Evolutionary conservation across 1,140 invertebrate species (phyloP), one percentile per base, ranked within the genome.

Genomic region (Drosophila aff.): DNA sequence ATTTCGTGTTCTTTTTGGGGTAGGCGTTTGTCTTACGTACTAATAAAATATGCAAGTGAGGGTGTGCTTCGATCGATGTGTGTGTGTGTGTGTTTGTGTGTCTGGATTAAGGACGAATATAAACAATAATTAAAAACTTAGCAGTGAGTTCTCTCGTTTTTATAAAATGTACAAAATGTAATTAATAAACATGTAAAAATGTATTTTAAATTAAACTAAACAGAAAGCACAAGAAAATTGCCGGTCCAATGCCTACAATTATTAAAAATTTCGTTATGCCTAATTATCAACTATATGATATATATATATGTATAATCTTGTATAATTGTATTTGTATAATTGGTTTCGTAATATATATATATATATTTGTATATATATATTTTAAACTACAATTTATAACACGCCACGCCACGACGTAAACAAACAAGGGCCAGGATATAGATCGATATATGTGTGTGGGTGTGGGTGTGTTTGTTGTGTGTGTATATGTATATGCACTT

Each of bases 71-170:
- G 21, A 57, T 57, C 18, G 23, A 28, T 72, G 46, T 69, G 50
- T 68, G 16, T 46, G 52, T 60, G 50, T 68, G 16, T 46, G 43
- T 60, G 21, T 52, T 44, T 62, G 41, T 72, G 44, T 74, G 26
- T 50, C 16, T 26, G 57, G 58, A 83, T 83, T 84, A 84, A 83
- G 77, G 85, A 89, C 62, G 77, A 40, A 72, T 72, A 81, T 81
- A 78, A 86, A 86, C 80, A 86, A 87, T 89, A 90, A 87, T 84
- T 84, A 89, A 87, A 89, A 87, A 87, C 81, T 89, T 90, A 86
- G 64, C 72, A 80, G 77, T 86, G 83, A 87, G 76, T 79, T 82
- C 55, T 72, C 73, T 80, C 79, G 47, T 82, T 84, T 89, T 77
- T 76, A 89, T 59, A 72, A 89, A 57, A 87, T 89, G 83, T 87